phyloP scores from a whole-genome alignment of 2,113 vertebrate species.

The Cepphus grylle region DNA sequence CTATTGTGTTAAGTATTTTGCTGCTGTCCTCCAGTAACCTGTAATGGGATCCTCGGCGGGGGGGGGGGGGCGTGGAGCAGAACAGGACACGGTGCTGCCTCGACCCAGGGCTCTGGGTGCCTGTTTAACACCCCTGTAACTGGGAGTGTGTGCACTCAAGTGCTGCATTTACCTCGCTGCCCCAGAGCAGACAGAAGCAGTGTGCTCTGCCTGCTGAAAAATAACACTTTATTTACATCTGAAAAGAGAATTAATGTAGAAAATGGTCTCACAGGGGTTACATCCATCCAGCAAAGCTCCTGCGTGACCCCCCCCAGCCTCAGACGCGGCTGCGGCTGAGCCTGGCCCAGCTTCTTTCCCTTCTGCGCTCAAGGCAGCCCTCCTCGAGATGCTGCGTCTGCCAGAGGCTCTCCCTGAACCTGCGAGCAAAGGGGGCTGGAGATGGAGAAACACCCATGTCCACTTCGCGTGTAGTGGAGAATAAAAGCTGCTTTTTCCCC shows the following conservation, averaged over 20 bases:
- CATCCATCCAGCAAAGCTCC: rapidly evolving
- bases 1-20: neutral
- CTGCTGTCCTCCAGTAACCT: neutral
- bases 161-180: neutral
- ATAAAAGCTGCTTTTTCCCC: neutral
- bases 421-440: rapidly evolving
- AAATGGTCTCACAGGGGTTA: neutral
- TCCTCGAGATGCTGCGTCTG: rapidly evolving
- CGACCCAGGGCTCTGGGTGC: rapidly evolving
- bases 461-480: rapidly evolving
- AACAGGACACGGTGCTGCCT: rapidly evolving
- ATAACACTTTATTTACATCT: slow-evolving; percentile 59
- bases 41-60: rapidly evolving
- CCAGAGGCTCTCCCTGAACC: neutral
- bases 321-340: neutral
- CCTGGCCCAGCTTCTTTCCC: neutral
- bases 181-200: neutral
- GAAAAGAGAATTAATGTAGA: neutral
- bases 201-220: slow-evolving; percentile 20
- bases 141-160: rapidly evolving
- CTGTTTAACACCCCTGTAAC: rapidly evolving
- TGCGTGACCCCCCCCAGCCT: neutral
- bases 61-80: too few relatives aligned
- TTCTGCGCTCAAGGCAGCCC: neutral
- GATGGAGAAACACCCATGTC: neutral